phyloP scores from a whole-genome alignment of 2,797 vertebrate genomes.

The Tenualosa thibaudeaui region DNA sequence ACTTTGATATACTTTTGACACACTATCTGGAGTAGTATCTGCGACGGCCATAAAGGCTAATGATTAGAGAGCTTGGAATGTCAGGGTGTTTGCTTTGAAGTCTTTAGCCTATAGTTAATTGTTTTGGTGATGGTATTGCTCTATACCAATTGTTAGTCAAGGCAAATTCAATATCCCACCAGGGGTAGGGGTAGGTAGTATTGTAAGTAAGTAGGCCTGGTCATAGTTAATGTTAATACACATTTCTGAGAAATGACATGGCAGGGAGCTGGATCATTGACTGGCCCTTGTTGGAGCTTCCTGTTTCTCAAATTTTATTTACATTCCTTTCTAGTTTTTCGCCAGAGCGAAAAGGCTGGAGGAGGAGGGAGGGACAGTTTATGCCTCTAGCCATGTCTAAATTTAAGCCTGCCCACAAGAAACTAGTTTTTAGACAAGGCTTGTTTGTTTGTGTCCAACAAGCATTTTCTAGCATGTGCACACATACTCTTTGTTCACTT shows the following conservation, averaged over 20 bases:
- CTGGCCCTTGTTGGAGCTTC: background rate
- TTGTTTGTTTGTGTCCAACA: background rate
- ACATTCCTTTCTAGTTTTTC: constrained; percentile 29
- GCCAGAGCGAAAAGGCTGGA: background rate
- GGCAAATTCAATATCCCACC: no score
- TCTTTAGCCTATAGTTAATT: background rate
- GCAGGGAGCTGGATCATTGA: background rate
- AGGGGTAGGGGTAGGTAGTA: no score
- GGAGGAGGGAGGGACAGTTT: background rate
- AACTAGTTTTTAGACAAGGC: background rate
- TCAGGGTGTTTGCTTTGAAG: background rate
- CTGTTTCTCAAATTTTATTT: constrained; percentile 22
- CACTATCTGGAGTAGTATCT: no score
- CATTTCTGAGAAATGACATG: background rate
- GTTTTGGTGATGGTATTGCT: background rate
- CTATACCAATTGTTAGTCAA: background rate
- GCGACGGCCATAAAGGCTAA: background rate
- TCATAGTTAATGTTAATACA: background rate
- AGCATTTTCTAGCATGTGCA: background rate
- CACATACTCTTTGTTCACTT: background rate
- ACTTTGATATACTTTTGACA: background rate
- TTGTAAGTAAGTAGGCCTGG: no score
- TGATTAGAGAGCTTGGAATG: background rate
- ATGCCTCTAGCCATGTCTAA: background rate
- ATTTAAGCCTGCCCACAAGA: constrained; percentile 12